Conservation (phyloP, 2,888 invertebrate species). For the Biston stratarius region DNA sequence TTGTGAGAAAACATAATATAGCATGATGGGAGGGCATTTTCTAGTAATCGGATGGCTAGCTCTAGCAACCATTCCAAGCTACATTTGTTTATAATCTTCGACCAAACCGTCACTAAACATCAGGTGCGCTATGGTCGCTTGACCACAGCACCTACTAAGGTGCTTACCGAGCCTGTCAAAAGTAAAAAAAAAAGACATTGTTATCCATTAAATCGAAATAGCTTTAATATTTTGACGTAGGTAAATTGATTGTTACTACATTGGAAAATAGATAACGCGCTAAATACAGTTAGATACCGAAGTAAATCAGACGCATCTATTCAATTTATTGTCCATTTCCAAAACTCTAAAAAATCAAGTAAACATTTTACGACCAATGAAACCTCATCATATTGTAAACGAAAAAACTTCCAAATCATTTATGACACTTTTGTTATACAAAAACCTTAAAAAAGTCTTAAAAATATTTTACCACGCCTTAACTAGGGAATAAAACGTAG, state of each 20-base stretch:
- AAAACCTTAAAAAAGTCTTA: constrained; percentile 36
- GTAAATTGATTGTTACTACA: background rate
- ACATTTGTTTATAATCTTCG: no score
- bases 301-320: constrained; percentile 9
- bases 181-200: background rate
- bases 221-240: background rate
- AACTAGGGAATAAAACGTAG: constrained; percentile 49
- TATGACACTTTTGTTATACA: constrained; percentile 36
- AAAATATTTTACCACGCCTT: constrained; percentile 34
- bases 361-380: constrained; percentile 41
- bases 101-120: no score
- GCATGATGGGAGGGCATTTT: no score
- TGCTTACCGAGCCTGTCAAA: no score
- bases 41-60: no score
- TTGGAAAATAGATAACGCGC: no score
- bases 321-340: constrained; percentile 20
- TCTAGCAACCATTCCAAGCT: no score
- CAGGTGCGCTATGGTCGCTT: no score
- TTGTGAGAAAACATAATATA: no score
- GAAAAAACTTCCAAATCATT: constrained; percentile 35
- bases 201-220: background rate
- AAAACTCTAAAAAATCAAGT: constrained; percentile 28
- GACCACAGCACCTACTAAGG: no score
- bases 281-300: constrained; percentile 2
- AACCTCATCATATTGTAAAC: constrained; percentile 34